A percentile compares a stretch with the other conserved stretches of the same genome.
phyloP scores from a whole-genome alignment of 1,140 invertebrate genomes.

The Diabrotica undecimpunctata region DNA sequence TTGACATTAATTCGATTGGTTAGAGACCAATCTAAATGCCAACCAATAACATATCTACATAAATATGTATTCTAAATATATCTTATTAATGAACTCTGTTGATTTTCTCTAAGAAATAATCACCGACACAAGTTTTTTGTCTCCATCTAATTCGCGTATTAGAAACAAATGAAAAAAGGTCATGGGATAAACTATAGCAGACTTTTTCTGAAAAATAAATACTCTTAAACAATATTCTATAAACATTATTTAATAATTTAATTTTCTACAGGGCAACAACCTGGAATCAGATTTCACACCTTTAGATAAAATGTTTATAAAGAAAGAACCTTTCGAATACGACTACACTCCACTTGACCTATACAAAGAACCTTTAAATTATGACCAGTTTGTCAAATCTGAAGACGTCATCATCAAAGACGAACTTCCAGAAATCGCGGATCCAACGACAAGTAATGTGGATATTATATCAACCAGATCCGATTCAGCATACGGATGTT shows the following conservation, averaged over 20 bases:
- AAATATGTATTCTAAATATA: no score
- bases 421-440: neutral
- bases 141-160: no score
- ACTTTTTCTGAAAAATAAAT: no score
- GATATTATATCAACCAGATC: neutral
- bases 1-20: no score
- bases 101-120: no score
- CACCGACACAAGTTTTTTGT: no score
- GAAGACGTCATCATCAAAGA: neutral
- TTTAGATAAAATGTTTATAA: neutral
- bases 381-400: neutral
- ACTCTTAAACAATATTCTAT: no score
- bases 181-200: no score
- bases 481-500: slow-evolving; percentile 5
- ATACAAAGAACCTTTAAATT: neutral
- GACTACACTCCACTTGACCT: neutral
- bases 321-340: neutral
- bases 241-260: neutral
- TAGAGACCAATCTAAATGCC: no score
- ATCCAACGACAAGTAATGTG: neutral
- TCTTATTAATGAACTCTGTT: no score
- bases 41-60: no score
- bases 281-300: neutral
- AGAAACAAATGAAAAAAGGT: no score
- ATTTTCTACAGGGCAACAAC: neutral